These are phyloP conservation scores for Antechinus flavipes DNA, from an alignment of 2,113 vertebrate species.

Conservation along the genomic window DNA sequence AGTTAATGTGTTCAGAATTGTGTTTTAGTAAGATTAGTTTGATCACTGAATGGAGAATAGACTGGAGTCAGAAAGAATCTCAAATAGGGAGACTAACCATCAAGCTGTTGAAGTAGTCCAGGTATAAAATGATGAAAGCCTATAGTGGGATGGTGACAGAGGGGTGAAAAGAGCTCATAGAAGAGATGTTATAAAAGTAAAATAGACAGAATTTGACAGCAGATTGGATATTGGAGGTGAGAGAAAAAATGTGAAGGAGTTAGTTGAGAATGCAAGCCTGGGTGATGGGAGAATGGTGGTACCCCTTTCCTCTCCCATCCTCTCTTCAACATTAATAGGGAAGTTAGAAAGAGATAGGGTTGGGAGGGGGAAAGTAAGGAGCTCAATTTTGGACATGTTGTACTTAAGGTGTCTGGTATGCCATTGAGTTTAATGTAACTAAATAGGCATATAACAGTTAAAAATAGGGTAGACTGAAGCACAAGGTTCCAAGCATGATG, in stretches of 20 bases:
- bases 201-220: background rate
- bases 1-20: background rate
- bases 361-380: background rate
- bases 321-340: background rate
- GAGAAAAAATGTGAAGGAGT: background rate
- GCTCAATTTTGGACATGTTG: background rate
- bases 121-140: background rate
- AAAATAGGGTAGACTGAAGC: background rate
- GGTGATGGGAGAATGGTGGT: no score
- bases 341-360: background rate
- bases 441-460: no score
- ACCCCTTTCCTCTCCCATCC: no score
- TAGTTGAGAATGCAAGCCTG: background rate
- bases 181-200: background rate
- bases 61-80: background rate
- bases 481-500: background rate
- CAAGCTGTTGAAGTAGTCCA: background rate
- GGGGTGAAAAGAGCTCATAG: background rate
- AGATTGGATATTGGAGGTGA: background rate
- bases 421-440: background rate
- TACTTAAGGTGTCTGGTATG: background rate
- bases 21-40: background rate
- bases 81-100: background rate
- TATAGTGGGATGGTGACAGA: background rate
- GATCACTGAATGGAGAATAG: background rate